Base-by-base conservation (phyloP, 2,888 invertebrate species). In the Oligia fasciuncula region DNA sequence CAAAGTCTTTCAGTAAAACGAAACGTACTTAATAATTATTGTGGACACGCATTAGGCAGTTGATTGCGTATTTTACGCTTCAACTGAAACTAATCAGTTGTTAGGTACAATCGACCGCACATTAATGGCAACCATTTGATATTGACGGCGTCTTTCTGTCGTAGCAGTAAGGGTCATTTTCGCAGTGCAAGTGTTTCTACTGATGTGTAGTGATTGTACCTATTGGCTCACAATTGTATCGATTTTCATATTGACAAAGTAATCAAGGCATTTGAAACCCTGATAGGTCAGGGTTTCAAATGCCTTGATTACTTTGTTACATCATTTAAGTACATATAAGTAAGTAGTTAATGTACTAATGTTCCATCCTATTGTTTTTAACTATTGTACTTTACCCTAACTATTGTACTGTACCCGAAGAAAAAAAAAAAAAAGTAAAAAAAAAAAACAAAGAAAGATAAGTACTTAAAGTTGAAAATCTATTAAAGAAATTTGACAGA, bases 61-160 rank as follows among this genome's bases (percentile, higher is more conserved):
- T 78, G 43, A 68, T 77, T 69, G 71, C 51, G 6, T 14, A 74
- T 77, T 72, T 60, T 57, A 62, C 74, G 71, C 51, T 72, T 72
- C 43, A 63, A 35, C 35, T 54, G 29, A 62, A 57, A n/a, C 43
- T 40, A 71, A 62, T 65, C 35, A 72, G 68, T 19, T 9, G 3
- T 23, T 43, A 35, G 6, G 4, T 43, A 66, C 40, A 40, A 6
- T 66, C 13, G 40, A 66, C 40, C 13, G 3, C 40, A 66, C 23
- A 40, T 23, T 5, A 65, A 11, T 19, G 19, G 19, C 19, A 65
- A 19, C 19, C 19, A 11, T 65, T 65, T 65, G 35, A 40, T 4
- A 65, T 40, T 40, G 35, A 65, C 11, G 19, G 4, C 19, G 1
- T 6, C 19, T 23, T 40, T 65, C 40, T 23, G 40, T 65, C 23